A percentile compares a stretch with the other conserved stretches of the same genome.
phyloP scores from a whole-genome alignment of 2,113 vertebrate species.

The Mus spicilegus region DNA sequence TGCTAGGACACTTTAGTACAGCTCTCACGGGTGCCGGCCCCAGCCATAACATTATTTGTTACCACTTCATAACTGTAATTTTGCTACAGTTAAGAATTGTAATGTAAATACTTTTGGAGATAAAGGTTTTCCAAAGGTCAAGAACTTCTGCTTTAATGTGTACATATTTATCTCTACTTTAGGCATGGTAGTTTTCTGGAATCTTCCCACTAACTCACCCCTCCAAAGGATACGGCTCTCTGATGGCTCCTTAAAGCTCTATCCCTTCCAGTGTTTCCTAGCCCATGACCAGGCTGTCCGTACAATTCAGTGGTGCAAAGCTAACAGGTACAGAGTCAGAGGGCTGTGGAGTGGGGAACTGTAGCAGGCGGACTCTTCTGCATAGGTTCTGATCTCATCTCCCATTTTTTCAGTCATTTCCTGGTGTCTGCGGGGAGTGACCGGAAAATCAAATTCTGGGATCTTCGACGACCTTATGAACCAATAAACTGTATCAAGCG shows the following conservation, averaged over 20 bases:
- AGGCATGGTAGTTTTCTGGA: slow-evolving; percentile 96
- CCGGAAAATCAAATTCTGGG: slow-evolving; percentile 96
- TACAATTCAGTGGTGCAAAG: slow-evolving; percentile 94
- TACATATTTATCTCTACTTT: background rate
- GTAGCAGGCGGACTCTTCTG: rapidly evolving
- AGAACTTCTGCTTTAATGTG: background rate
- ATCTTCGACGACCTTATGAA: slow-evolving; percentile 89
- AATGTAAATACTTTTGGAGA: background rate
- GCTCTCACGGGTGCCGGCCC: background rate
- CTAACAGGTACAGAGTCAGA: slow-evolving; percentile 83
- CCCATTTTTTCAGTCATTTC: slow-evolving; percentile 88
- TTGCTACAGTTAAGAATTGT: background rate
- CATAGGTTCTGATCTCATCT: slow-evolving; percentile 60
- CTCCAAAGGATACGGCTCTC: slow-evolving; percentile 90
- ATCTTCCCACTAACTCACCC: slow-evolving; percentile 91
- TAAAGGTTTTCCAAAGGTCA: background rate
- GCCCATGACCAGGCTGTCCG: slow-evolving; percentile 93
- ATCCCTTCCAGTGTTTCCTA: slow-evolving; percentile 92
- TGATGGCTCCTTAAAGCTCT: slow-evolving; percentile 87
- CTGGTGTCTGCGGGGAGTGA: slow-evolving; percentile 94
- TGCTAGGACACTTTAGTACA: background rate
- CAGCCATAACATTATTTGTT: background rate
- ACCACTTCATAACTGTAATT: background rate
- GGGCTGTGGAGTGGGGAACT: background rate
- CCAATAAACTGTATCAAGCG: slow-evolving; percentile 93